phyloP scores from a whole-genome alignment of 2,113 vertebrate genomes.

The Megaceryle torquata region DNA sequence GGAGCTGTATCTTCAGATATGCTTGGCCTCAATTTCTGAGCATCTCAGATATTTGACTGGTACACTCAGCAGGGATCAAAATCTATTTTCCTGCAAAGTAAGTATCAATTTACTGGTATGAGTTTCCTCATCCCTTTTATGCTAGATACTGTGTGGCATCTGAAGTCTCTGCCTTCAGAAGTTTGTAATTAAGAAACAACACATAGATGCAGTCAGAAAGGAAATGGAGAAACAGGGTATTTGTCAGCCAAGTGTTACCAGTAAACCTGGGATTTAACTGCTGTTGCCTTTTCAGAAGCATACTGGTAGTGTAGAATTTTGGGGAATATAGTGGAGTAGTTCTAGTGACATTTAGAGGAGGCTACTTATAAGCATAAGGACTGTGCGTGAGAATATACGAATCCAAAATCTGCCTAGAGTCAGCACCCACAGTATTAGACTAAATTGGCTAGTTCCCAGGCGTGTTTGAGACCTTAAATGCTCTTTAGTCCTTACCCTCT shows the following conservation, averaged over 20 bases:
- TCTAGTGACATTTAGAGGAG: neutral
- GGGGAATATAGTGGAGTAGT: neutral
- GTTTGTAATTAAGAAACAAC: neutral
- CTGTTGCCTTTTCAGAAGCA: neutral
- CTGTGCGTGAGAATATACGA: neutral
- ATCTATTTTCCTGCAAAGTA: neutral
- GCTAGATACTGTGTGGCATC: no score
- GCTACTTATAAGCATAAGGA: neutral
- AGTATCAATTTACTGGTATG: neutral
- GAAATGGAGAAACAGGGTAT: neutral
- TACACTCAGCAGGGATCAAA: neutral
- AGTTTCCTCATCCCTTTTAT: neutral
- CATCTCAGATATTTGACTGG: neutral
- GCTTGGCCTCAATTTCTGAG: neutral
- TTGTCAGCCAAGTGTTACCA: neutral
- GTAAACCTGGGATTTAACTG: neutral
- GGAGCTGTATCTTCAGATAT: neutral
- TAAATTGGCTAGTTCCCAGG: constrained; percentile 38
- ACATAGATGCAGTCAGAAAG: neutral
- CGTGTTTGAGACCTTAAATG: constrained; percentile 55
- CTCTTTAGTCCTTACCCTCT: constrained; percentile 50
- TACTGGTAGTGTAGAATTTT: neutral
- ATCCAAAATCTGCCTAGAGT: neutral
- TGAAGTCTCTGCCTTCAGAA: neutral
- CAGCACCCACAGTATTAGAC: constrained; percentile 12